phyloP scores from a whole-genome alignment of 2,888 invertebrate species.

The Pantelozetes paolii region DNA sequence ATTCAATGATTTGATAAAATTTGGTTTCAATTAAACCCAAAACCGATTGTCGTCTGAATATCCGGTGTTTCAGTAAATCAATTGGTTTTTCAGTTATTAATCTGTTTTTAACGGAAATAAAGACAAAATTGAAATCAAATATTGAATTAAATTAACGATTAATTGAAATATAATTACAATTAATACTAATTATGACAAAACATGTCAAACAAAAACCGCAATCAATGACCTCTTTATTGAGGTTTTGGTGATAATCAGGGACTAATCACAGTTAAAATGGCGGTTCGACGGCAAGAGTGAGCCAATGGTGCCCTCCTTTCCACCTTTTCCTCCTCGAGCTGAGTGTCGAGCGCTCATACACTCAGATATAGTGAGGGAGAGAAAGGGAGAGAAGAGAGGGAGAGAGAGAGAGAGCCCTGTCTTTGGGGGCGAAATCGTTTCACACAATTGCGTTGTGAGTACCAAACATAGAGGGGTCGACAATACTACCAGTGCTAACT shows the following conservation, averaged over 20 bases:
- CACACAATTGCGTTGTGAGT: conserved; percentile 20
- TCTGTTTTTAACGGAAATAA: not conserved
- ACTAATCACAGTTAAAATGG: conserved; percentile 29
- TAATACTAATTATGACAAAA: not conserved
- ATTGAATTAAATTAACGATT: not conserved
- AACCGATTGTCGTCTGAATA: not conserved
- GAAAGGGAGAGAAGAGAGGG: too few relatives aligned
- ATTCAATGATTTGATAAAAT: not conserved
- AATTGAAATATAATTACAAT: not conserved
- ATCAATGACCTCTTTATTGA: not conserved
- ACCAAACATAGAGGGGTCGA: conserved; percentile 5
- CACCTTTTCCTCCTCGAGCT: conserved; percentile 5
- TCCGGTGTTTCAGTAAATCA: not conserved
- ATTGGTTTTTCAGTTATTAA: not conserved
- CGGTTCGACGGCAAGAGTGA: not conserved
- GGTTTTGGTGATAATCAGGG: not conserved
- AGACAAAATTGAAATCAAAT: not conserved
- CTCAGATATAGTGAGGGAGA: too few relatives aligned
- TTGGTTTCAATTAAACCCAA: not conserved
- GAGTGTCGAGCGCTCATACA: not conserved
- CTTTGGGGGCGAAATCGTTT: conserved; percentile 27
- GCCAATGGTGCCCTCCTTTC: conserved; percentile 25
- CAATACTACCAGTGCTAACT: conserved; percentile 9
- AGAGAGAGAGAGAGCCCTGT: conserved; percentile 8
- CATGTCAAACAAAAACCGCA: not conserved